Base-by-base conservation (phyloP, 2,113 vertebrate species). In the Cephalopterus ornatus region DNA sequence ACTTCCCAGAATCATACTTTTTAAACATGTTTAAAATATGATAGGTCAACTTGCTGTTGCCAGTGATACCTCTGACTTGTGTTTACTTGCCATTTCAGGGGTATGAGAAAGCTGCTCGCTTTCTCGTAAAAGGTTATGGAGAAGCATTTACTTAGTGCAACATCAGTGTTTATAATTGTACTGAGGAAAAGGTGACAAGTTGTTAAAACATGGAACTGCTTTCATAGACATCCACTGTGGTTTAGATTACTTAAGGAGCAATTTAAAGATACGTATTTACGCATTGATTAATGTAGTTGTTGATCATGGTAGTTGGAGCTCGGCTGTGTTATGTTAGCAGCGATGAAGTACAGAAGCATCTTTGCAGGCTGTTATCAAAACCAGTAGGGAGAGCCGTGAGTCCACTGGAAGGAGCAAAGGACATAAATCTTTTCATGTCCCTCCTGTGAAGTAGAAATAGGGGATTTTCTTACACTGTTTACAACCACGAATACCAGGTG, bases 301-400 rank as follows among this genome's bases (percentile, higher is more conserved):
- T 93, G 72, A 28, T 20, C 66, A 22, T n/a, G 55, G 50, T 76
- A 88, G 71, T 91, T 61, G 79, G 58, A 76, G 26, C 37, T 83
- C 55, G 85, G 20, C 32, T 3, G 20, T 73, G n/a, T 58, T 79
- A 42, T 4, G 8, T 47, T 59, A 85, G 58, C 37, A 63, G 76
- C 79, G 56, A 49, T n/a, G 11, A 92, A 85, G 32, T 47, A 15
- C 32, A 85, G 75, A 62, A 73, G 27, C 44, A 63, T 70, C 79
- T 97, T 88, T 97, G 93, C 92, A 96, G 35, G 47, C 95, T 94
- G 42, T 93, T 90, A 22, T 21, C 59, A 88, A 67, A 96, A 71
- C 95, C 95, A 96, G 95, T 56, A 97, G 96, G 92, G 96, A 95
- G 96, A 97, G 95, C 96, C 85, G 0, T 88, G 90, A 96, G 93